Evolutionary conservation across 2,888 invertebrate species (phyloP), one percentile per base, ranked within the genome.

Genomic region (Mycalesis mineus): DNA sequence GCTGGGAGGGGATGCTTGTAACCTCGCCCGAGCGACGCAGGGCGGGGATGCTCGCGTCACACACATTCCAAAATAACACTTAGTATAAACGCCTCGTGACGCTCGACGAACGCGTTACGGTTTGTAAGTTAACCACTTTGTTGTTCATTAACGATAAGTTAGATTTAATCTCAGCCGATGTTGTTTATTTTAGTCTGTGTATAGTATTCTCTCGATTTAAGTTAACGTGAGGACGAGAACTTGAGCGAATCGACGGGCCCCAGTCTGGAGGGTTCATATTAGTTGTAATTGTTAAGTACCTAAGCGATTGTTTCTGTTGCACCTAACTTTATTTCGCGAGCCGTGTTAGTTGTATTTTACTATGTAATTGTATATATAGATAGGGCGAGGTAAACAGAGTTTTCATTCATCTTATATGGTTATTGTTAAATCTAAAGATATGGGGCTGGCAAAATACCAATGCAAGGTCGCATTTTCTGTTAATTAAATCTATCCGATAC

Each of bases 131-230:
- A 86, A 87, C 88, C 88, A 88, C 88, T 85, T 82, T 87, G 88
- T 86, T 88, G 88, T 88, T 88, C 88, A 88, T 88, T 88, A 88
- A 82, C 80, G 83, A 78, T 88, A 88, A 88, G 88, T 82, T 88
- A 88, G 88, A 71, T 81, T 83, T 87, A 88, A 87, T 86, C 81
- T 88, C 85, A 84, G 81, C 87, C 78, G 84, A 84, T 85, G 86
- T 87, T 83, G 84, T 84, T 75, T 82, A 77, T 76, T 81, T 82
- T 83, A 84, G 82, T 88, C 80, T 86, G 84, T 88, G 85, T 87
- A 85, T 86, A 84, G 86, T 85, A 86, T 86, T 85, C 75, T 83
- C 73, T 82, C 78, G 77, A 73, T 82, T 66, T 83, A 85, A 80
- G 82, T 86, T 83, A 77, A 75, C 77, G 80, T 79, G 82, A 81